Percentiles rank a stretch among this genome's conserved stretches.
phyloP scores from a whole-genome alignment of 2,797 vertebrate genomes.

The Acipenser oxyrinchus region DNA sequence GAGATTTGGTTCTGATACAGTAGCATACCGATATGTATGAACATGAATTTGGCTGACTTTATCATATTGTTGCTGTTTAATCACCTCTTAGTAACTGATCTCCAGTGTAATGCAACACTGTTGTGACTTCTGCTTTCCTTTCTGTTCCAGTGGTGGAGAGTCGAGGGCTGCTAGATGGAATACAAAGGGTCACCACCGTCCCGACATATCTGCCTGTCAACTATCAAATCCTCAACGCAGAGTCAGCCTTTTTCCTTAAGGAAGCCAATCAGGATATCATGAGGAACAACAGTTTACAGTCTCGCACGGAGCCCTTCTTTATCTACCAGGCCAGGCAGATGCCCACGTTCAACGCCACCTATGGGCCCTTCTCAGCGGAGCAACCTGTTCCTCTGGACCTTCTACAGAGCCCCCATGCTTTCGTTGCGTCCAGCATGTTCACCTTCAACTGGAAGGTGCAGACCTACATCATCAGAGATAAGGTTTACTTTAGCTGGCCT shows the following conservation, averaged over 20 bases:
- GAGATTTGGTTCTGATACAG: no score
- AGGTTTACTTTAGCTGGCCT: constrained; percentile 62
- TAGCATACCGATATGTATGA: no score
- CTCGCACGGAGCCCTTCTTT: constrained; percentile 79
- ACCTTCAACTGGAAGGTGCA: constrained; percentile 75
- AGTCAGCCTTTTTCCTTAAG: constrained; percentile 80
- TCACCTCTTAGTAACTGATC: no score
- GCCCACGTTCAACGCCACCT: constrained; percentile 74
- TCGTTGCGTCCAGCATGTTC: constrained; percentile 60
- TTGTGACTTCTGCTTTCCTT: constrained; percentile 22
- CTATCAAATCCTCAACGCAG: constrained; percentile 70
- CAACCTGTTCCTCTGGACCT: constrained; percentile 72
- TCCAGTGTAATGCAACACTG: no score
- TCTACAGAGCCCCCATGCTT: constrained; percentile 50
- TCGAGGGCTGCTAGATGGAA: constrained; percentile 61
- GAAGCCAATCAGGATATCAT: constrained; percentile 78
- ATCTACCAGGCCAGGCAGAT: constrained; percentile 69
- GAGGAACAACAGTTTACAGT: constrained; percentile 81
- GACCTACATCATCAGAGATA: constrained; percentile 64
- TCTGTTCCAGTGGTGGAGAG: constrained; percentile 63
- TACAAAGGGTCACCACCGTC: constrained; percentile 70
- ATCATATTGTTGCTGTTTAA: no score
- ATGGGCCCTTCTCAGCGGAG: constrained; percentile 75
- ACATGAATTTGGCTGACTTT: no score
- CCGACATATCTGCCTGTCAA: constrained; percentile 87